Base-by-base conservation (phyloP, 2,797 vertebrate genomes). In the Benthosema pterotum region DNA sequence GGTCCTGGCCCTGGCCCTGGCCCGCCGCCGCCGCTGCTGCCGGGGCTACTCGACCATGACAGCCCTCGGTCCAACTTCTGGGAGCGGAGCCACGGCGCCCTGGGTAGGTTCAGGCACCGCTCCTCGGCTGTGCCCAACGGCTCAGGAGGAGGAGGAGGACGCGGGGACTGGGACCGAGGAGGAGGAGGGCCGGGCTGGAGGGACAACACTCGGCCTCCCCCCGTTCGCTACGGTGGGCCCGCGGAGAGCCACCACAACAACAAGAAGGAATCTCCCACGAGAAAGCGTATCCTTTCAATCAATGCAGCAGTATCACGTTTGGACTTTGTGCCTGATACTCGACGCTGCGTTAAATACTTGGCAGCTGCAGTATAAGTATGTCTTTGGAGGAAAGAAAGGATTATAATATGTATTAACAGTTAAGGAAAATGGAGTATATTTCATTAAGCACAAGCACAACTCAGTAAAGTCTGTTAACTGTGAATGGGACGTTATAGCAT, bases 71-170 rank as follows among this genome's bases (percentile, higher is more conserved):
- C 94, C 50, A 96, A 92, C 3, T 99, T 99, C 79, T 98, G 97
- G 97, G 97, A 98, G 75, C 93, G 97, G 42, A 98, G 95, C 81
- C 95, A 98, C 88, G 87, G 93, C 0, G 94, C 96, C 0, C 70
- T 99, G 79, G 95, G 95, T 66, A 83, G 94, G 47, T 94, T 97
- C 70, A 88, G 96, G 32, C 95, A 95, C 43, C 93, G 96, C 22
- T 25, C 22, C 22, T 25, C 22, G 57, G 91, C 90, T 60, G 71
- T 93, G 68, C 88, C 92, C 0, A 93, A 91, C 63, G 86, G 22
- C 3, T 25, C 22, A 5, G 22, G 22, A 25, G 3, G 3, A 5
- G 22, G 22, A 25, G 22, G 92, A 0, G 92, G 93, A 0, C 80
- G 88, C 25, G 93, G 92, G 0, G 72, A 64, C 59, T 87, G 92